These are phyloP conservation scores for Archilochus colubris DNA, from an alignment of 2,113 vertebrate species.

Conservation along the genomic window DNA sequence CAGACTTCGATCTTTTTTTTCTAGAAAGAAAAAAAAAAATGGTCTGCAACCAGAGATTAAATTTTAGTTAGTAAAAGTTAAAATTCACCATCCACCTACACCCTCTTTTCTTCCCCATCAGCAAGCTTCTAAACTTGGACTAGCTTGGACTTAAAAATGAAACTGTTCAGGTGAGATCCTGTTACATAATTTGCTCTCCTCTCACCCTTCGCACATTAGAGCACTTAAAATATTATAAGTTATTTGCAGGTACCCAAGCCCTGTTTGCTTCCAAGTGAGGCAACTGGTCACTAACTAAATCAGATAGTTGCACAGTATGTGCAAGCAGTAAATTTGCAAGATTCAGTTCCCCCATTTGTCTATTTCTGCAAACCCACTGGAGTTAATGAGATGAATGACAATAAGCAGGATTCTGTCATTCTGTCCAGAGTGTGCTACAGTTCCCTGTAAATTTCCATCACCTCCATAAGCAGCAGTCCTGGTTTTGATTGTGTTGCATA, in stretches of 20 bases:
- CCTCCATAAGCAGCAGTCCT: background rate
- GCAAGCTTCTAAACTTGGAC: background rate
- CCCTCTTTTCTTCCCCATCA: rapidly evolving
- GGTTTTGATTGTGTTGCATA: background rate
- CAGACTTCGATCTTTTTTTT: background rate
- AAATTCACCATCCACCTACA: background rate
- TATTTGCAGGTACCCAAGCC: background rate
- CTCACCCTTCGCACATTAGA: background rate
- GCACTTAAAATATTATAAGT: background rate
- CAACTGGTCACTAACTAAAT: background rate
- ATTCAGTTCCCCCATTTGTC: background rate
- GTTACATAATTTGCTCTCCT: background rate
- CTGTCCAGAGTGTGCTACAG: background rate
- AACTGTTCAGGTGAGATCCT: background rate
- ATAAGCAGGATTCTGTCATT: background rate
- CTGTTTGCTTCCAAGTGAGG: background rate
- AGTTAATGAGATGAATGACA: background rate
- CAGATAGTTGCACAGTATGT: background rate
- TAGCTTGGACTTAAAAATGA: background rate
- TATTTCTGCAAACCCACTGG: background rate
- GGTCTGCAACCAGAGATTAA: background rate
- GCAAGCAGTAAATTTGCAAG: background rate
- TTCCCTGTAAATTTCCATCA: background rate
- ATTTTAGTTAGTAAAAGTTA: background rate
- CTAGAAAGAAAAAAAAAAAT: no score